Conservation (phyloP, 2,888 invertebrate genomes). For the Clunio marinus region DNA sequence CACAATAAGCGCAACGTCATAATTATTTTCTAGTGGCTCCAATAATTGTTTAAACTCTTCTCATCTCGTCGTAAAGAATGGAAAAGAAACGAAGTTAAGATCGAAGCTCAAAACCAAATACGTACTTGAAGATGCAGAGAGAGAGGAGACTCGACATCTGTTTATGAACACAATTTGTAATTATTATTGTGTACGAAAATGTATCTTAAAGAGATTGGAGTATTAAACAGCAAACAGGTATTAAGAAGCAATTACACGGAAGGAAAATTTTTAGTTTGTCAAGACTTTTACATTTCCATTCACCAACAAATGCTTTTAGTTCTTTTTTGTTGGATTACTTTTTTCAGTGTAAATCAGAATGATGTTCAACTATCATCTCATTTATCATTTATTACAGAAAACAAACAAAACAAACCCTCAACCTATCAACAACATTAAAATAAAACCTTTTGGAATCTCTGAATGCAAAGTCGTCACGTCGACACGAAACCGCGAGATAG, state of each 20-base stretch:
- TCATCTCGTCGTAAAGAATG: not conserved
- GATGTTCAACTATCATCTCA: not conserved
- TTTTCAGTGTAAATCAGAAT: too few species aligned
- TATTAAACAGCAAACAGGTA: not conserved
- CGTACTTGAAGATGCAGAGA: conserved; percentile 10
- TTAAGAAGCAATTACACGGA: too few species aligned
- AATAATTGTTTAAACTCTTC: conserved; percentile 32
- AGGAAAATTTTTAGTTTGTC: too few species aligned
- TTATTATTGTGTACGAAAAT: not conserved
- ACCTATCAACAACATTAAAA: conserved; percentile 6
- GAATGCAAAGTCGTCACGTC: conserved; percentile 6
- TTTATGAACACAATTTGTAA: conserved; percentile 8
- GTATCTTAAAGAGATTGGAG: conserved; percentile 2
- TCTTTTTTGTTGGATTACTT: too few species aligned
- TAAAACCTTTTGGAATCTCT: too few species aligned
- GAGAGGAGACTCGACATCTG: not conserved
- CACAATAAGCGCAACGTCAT: conserved; percentile 35
- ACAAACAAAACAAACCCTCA: not conserved
- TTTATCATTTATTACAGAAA: conserved; percentile 18
- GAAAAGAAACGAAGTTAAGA: conserved; percentile 2
- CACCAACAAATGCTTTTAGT: too few species aligned
- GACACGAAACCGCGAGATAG: conserved; percentile 12
- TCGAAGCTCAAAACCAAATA: conserved; percentile 13
- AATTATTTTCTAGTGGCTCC: conserved; percentile 36
- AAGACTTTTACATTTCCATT: too few species aligned